phyloP scores from a whole-genome alignment of 2,113 vertebrate species.

The Takifugu flavidus region DNA sequence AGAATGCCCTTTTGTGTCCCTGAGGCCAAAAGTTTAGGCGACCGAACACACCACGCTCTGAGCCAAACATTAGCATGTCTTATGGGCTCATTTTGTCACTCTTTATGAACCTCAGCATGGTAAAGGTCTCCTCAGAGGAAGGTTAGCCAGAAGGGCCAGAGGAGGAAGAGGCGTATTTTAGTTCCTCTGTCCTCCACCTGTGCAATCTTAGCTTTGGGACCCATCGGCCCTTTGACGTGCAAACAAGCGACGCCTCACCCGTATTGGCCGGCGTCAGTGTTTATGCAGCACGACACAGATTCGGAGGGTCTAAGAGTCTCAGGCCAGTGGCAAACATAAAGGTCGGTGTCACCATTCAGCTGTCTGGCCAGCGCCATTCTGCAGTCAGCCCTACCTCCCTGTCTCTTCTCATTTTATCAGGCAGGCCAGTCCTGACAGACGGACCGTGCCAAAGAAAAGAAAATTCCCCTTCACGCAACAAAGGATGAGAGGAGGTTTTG shows the following conservation, averaged over 20 bases:
- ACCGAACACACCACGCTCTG: constrained; percentile 20
- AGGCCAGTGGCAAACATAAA: constrained; percentile 21
- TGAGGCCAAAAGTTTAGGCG: constrained; percentile 33
- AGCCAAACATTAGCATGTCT: constrained; percentile 24
- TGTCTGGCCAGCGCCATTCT: constrained; percentile 6
- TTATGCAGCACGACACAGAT: constrained; percentile 52
- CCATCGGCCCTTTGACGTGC: constrained; percentile 28
- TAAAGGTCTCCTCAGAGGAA: constrained; percentile 1
- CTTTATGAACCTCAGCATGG: constrained; percentile 22
- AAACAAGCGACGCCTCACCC: constrained; percentile 28
- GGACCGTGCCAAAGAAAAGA: background rate
- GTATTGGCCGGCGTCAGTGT: constrained; percentile 27
- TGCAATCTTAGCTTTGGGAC: constrained; percentile 9
- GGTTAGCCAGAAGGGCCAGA: background rate
- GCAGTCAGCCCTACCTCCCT: constrained; percentile 29
- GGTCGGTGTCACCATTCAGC: constrained; percentile 30
- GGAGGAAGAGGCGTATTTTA: background rate
- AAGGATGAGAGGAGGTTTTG: constrained; percentile 25
- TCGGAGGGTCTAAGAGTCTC: constrained; percentile 17
- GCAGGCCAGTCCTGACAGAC: background rate
- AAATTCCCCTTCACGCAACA: constrained; percentile 31
- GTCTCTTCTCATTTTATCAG: constrained; percentile 5
- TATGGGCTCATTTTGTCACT: constrained; percentile 34
- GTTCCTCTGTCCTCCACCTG: constrained; percentile 1
- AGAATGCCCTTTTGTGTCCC: constrained; percentile 31